phyloP scores from a whole-genome alignment of 2,113 vertebrate genomes.

The Plecturocebus donacophilus region DNA sequence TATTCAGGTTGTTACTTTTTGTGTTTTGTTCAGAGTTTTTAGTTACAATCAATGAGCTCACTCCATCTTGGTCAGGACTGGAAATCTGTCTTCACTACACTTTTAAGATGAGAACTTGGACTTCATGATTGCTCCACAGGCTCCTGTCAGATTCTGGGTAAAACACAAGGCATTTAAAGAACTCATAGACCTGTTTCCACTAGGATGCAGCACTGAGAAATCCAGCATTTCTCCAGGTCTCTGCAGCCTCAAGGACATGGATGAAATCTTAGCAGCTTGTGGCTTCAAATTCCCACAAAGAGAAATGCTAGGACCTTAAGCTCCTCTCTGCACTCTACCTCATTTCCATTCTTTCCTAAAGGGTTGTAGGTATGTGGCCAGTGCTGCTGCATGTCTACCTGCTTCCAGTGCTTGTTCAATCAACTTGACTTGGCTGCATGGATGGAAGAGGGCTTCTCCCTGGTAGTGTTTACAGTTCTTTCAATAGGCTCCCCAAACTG shows the following conservation, averaged over 20 bases:
- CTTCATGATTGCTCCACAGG: not conserved
- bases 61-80: not conserved
- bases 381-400: not conserved
- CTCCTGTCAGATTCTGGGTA: not conserved
- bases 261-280: not conserved
- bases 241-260: not conserved
- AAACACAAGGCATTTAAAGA: not conserved
- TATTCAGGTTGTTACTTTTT: not conserved
- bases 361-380: not conserved
- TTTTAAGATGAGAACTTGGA: not conserved
- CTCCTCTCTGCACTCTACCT: not conserved
- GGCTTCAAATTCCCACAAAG: conserved; percentile 5
- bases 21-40: not conserved
- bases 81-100: not conserved
- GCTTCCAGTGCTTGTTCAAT: not conserved
- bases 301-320: not conserved
- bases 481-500: not conserved
- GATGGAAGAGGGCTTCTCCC: not conserved
- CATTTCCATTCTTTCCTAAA: not conserved
- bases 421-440: not conserved
- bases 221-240: not conserved
- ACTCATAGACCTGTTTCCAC: not conserved
- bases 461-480: not conserved
- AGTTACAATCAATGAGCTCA: not conserved
- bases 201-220: conserved; percentile 8